A percentile compares a stretch with the other conserved stretches of the same genome.
These are phyloP conservation scores for Phalacrocorax brasilianus DNA, from an alignment of 2,113 vertebrate genomes.

Conservation along the genomic window DNA sequence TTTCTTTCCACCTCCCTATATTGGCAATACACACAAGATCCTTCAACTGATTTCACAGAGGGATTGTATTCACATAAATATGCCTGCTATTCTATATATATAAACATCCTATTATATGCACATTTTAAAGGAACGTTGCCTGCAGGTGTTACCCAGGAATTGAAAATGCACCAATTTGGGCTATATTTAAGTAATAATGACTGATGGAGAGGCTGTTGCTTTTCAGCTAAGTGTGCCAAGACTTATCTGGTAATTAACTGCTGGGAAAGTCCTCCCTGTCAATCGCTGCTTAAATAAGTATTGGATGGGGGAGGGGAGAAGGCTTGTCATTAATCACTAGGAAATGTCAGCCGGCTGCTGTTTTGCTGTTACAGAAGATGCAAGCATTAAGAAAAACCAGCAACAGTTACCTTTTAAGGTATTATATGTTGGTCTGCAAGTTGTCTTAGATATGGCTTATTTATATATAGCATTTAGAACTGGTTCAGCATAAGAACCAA, in stretches of 20 bases:
- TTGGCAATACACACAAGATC: background rate
- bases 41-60: background rate
- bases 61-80: background rate
- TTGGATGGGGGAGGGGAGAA: background rate
- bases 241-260: constrained; percentile 21
- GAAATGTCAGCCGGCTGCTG: constrained; percentile 1
- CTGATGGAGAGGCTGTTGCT: background rate
- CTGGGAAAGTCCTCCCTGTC: background rate
- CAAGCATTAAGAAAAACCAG: background rate
- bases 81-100: background rate
- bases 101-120: background rate
- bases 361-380: background rate
- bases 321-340: background rate
- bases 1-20: background rate
- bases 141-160: background rate
- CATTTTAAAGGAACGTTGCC: constrained; percentile 6
- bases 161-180: background rate
- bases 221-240: background rate
- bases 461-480: background rate
- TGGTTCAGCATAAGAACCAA: background rate
- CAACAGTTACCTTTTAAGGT: background rate
- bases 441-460: background rate
- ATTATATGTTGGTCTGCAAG: background rate
- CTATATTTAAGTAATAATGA: background rate
- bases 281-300: background rate